These are phyloP conservation scores for Cladopsammia gracilis DNA, from an alignment of 64 coral and sea anemone species.

Conservation along the genomic window DNA sequence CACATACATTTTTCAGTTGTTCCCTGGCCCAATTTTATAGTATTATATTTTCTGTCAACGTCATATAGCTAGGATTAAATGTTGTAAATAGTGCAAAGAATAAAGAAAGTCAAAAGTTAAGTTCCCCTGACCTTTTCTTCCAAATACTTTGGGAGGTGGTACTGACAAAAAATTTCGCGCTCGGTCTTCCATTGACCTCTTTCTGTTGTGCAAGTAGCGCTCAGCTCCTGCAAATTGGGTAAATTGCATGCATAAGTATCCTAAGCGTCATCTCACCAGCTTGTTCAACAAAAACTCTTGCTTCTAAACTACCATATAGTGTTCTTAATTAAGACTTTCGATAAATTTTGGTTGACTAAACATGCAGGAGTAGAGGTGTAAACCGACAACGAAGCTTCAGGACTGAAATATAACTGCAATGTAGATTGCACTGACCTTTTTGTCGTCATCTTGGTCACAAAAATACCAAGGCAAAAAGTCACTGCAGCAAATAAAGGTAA, in stretches of 20 bases:
- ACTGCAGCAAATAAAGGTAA: too few relatives aligned
- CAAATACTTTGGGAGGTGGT: neutral
- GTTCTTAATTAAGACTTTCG: too few relatives aligned
- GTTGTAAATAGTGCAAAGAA: neutral
- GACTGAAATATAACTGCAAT: too few relatives aligned
- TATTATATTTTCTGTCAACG: neutral
- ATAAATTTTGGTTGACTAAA: too few relatives aligned
- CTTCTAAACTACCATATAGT: neutral
- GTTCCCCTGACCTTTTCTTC: conserved; percentile 8
- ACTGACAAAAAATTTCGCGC: neutral
- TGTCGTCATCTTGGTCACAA: too few relatives aligned
- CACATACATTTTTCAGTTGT: too few relatives aligned
- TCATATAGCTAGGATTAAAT: neutral
- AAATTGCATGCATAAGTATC: conserved; percentile 3
- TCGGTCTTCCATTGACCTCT: neutral
- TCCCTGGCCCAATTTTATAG: too few relatives aligned
- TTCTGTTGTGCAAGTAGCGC: neutral
- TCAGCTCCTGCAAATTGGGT: neutral
- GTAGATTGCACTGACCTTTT: too few relatives aligned
- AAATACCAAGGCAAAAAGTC: too few relatives aligned
- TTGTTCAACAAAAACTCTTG: conserved; percentile 1
- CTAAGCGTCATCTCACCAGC: neutral
- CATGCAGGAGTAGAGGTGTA: too few relatives aligned
- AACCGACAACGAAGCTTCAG: too few relatives aligned
- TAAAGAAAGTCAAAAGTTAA: neutral